A percentile compares a stretch with the other conserved stretches of the same genome.
These are phyloP conservation scores for Diloba caeruleocephala DNA, from an alignment of 2,888 invertebrate genomes.

Conservation along the genomic window DNA sequence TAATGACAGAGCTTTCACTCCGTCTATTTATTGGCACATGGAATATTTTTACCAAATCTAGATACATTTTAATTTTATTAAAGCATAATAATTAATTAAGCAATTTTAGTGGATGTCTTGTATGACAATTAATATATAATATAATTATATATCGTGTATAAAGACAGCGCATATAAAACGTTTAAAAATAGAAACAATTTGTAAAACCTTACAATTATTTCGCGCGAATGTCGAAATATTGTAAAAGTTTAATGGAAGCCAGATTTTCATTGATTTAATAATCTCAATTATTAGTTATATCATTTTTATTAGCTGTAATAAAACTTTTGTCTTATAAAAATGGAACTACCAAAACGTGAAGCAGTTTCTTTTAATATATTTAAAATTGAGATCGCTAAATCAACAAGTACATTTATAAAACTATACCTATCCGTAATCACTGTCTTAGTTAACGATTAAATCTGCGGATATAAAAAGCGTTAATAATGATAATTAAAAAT, in stretches of 20 bases:
- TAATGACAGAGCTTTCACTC: constrained; percentile 74
- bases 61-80: constrained; percentile 59
- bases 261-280: constrained; percentile 48
- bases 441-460: constrained; percentile 55
- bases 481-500: constrained; percentile 56
- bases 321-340: no score
- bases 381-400: constrained; percentile 51
- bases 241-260: constrained; percentile 70
- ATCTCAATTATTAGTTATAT: constrained; percentile 43
- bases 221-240: constrained; percentile 81
- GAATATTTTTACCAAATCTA: constrained; percentile 71
- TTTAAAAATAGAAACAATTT: constrained; percentile 45
- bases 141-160: constrained; percentile 83
- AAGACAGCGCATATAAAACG: constrained; percentile 64
- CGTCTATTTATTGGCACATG: constrained; percentile 82
- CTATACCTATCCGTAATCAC: constrained; percentile 48
- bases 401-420: constrained; percentile 48
- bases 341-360: no score
- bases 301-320: not conserved
- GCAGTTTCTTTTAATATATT: constrained; percentile 13
- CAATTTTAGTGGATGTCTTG: constrained; percentile 69
- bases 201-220: constrained; percentile 76
- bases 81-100: constrained; percentile 68
- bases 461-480: constrained; percentile 58
- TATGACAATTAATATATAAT: constrained; percentile 84